A percentile compares a stretch with the other conserved stretches of the same genome.
These are phyloP conservation scores for Meriones unguiculatus DNA, from an alignment of 2,113 vertebrate genomes.

Conservation along the genomic window DNA sequence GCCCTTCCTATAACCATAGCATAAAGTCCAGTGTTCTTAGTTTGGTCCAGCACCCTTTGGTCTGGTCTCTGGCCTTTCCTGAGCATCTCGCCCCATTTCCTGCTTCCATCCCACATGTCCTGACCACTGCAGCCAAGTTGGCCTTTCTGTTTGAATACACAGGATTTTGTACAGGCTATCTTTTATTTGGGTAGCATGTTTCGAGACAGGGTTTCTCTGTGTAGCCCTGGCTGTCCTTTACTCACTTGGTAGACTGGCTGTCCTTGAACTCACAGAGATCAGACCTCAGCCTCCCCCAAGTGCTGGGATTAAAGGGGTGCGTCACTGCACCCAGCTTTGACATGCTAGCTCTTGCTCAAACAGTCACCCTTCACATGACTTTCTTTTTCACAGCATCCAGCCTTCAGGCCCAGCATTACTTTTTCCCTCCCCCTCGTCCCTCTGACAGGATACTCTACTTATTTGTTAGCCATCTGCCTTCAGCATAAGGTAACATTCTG, in stretches of 20 bases:
- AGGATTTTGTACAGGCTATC: neutral
- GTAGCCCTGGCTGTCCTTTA: too few relatives aligned
- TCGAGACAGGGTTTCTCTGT: too few relatives aligned
- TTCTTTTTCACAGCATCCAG: neutral
- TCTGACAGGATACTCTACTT: neutral
- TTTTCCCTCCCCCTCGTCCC: neutral
- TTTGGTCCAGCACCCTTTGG: neutral
- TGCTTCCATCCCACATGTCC: neutral
- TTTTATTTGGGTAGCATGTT: too few relatives aligned
- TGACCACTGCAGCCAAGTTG: neutral
- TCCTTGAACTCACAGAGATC: too few relatives aligned
- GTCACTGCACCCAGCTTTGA: neutral
- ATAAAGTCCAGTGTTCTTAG: constrained; percentile 19
- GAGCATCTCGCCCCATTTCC: neutral
- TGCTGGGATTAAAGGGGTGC: too few relatives aligned
- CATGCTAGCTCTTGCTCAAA: neutral
- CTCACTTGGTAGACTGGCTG: too few relatives aligned
- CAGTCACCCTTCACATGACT: neutral
- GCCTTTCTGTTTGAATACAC: neutral
- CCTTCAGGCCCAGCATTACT: neutral
- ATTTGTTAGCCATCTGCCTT: neutral
- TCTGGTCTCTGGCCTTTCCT: neutral
- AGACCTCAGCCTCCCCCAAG: too few relatives aligned
- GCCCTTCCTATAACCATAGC: neutral
- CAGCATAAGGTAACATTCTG: neutral